Evolutionary conservation across 1,140 invertebrate genomes (phyloP).

Genomic region (Aphidius gifuensis): DNA sequence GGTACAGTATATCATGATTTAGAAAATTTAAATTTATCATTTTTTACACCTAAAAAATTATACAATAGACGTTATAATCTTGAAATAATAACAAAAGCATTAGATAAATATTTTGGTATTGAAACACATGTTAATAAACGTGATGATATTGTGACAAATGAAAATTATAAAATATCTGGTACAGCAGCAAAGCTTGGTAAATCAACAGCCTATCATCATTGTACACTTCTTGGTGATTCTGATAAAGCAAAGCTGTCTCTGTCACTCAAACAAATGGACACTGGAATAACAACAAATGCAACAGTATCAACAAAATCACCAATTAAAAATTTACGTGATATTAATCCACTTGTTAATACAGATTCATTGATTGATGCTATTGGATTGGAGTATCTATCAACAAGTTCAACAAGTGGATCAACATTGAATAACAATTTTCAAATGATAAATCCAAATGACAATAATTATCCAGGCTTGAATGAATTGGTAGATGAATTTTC

Average conservation of each 20-base stretch:
- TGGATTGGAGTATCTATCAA: slow-evolving; percentile 78
- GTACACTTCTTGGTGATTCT: slow-evolving; percentile 83
- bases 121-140: slow-evolving; percentile 71
- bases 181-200: slow-evolving; percentile 86
- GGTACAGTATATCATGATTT: slow-evolving; percentile 94
- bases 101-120: slow-evolving; percentile 76
- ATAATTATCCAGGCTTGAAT: slow-evolving; percentile 60
- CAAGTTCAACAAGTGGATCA: slow-evolving; percentile 64
- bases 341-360: slow-evolving; percentile 67
- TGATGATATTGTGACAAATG: slow-evolving; percentile 78
- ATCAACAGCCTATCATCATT: slow-evolving; percentile 89
- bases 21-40: slow-evolving; percentile 90
- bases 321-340: slow-evolving; percentile 75
- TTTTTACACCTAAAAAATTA: slow-evolving; percentile 74
- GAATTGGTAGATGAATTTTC: slow-evolving; percentile 60
- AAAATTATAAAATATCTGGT: slow-evolving; percentile 85
- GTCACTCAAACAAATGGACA: slow-evolving; percentile 65
- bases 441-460: slow-evolving; percentile 79
- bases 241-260: slow-evolving; percentile 71
- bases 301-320: slow-evolving; percentile 76
- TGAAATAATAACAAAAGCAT: slow-evolving; percentile 74
- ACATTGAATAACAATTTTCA: slow-evolving; percentile 73
- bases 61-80: slow-evolving; percentile 78
- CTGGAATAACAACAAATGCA: slow-evolving; percentile 66
- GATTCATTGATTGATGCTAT: slow-evolving; percentile 64